Percentiles rank a stretch among this genome's conserved stretches.
Conservation (phyloP, 2,888 invertebrate species). For the Heliconius hortense region DNA sequence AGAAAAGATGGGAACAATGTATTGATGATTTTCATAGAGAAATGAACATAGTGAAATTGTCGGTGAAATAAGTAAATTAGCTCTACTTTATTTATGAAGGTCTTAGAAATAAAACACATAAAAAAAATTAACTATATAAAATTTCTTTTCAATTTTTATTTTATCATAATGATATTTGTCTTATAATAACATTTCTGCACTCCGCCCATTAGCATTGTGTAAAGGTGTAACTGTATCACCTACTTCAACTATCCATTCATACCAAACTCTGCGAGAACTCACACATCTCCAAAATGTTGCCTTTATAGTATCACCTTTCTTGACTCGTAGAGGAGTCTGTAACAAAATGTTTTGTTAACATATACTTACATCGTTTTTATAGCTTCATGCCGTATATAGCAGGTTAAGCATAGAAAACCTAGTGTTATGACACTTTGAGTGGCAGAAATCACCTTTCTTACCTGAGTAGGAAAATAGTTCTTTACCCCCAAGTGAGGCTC, state of each 20-base stretch:
- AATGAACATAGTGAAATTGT: slow-evolving; percentile 86
- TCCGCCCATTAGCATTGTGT: slow-evolving; percentile 69
- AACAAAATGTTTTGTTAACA: slow-evolving; percentile 39
- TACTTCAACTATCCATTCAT: slow-evolving; percentile 90
- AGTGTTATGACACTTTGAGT: not conserved
- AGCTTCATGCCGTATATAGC: too few relatives aligned
- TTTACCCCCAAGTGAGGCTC: not conserved
- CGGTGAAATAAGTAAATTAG: slow-evolving; percentile 13
- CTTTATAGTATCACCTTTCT: slow-evolving; percentile 86
- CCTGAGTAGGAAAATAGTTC: too few relatives aligned
- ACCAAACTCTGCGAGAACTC: slow-evolving; percentile 93
- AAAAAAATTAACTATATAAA: slow-evolving; percentile 4
- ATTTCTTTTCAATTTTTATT: not conserved
- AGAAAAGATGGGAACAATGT: slow-evolving; percentile 95
- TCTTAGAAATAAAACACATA: slow-evolving; percentile 10
- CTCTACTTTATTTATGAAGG: not conserved
- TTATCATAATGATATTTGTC: not conserved
- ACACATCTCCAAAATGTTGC: slow-evolving; percentile 94
- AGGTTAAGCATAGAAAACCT: not conserved
- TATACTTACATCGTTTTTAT: not conserved
- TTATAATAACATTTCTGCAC: slow-evolving; percentile 76
- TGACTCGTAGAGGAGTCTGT: slow-evolving; percentile 88
- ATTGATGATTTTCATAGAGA: slow-evolving; percentile 90
- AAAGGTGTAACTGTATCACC: slow-evolving; percentile 60
- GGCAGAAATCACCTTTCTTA: not conserved